Conservation (phyloP, 1,140 invertebrate genomes). For the Sitodiplosis mosellana region DNA sequence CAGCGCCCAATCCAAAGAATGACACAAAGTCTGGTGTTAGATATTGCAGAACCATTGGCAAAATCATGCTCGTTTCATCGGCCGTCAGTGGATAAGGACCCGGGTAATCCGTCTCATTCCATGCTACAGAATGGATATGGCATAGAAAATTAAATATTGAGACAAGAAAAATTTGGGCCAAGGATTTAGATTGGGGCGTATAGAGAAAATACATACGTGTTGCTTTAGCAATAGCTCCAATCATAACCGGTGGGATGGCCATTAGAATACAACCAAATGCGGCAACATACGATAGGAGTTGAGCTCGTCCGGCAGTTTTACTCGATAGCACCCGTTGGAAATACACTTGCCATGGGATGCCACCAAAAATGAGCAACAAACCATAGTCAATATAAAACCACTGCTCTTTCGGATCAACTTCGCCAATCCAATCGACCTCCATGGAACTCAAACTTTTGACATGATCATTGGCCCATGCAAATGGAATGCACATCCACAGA, state of each 20-base stretch:
- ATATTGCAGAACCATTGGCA: slow-evolving; percentile 93
- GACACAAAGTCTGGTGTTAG: slow-evolving; percentile 85
- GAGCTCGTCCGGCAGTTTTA: slow-evolving; percentile 79
- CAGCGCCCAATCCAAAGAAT: slow-evolving; percentile 93
- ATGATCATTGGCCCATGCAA: slow-evolving; percentile 72
- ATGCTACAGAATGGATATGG: slow-evolving; percentile 41
- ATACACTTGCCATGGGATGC: slow-evolving; percentile 97
- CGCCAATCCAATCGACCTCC: slow-evolving; percentile 81
- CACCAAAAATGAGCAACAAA: slow-evolving; percentile 84
- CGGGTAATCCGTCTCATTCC: slow-evolving; percentile 77
- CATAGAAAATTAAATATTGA: background rate
- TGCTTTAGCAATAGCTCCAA: slow-evolving; percentile 88
- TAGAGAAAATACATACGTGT: slow-evolving; percentile 50
- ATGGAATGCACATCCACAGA: slow-evolving; percentile 95
- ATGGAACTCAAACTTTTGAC: slow-evolving; percentile 59
- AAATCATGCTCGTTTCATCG: slow-evolving; percentile 75
- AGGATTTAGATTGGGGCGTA: background rate
- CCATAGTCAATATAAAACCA: slow-evolving; percentile 82
- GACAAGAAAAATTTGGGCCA: background rate
- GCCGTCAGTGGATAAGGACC: slow-evolving; percentile 51
- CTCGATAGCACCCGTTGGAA: slow-evolving; percentile 94
- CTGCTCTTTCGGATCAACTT: slow-evolving; percentile 47
- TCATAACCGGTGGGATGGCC: slow-evolving; percentile 90
- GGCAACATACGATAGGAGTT: slow-evolving; percentile 90
- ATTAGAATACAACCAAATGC: slow-evolving; percentile 87